Conservation (phyloP, 2,888 invertebrate genomes). For the Dicyrtoma fusca region DNA sequence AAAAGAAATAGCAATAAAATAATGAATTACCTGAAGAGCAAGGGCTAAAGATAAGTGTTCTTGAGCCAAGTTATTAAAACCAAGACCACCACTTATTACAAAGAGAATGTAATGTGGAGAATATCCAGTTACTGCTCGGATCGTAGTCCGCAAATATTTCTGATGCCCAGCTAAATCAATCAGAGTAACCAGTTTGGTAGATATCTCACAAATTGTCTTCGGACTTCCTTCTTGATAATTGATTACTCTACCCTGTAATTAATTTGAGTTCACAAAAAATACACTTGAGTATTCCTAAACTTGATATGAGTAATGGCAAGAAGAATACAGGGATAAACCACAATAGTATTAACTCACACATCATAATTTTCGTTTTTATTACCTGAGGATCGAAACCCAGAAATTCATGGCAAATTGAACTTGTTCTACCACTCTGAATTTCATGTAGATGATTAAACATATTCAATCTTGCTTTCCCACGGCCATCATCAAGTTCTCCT, state of each 20-base stretch:
- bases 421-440: conserved; percentile 89
- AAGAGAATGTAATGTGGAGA: conserved; percentile 90
- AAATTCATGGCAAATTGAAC: conserved; percentile 94
- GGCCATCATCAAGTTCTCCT: conserved; percentile 93
- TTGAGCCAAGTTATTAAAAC: conserved; percentile 79
- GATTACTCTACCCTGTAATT: conserved; percentile 73
- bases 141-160: conserved; percentile 93
- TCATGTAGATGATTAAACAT: conserved; percentile 93
- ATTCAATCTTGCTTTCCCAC: conserved; percentile 90
- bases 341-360: not conserved
- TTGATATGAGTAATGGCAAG: too few relatives aligned
- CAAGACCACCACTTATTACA: conserved; percentile 79
- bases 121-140: conserved; percentile 91
- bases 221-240: conserved; percentile 86
- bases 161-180: conserved; percentile 95
- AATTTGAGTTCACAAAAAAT: not conserved
- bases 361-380: conserved; percentile 31
- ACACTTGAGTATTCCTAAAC: too few relatives aligned
- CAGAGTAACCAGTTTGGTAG: conserved; percentile 90
- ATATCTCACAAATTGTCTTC: conserved; percentile 90
- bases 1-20: too few relatives aligned
- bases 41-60: conserved; percentile 87
- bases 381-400: conserved; percentile 88
- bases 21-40: conserved; percentile 68
- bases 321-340: not conserved